Percentiles rank a stretch among this genome's conserved stretches.
These are phyloP conservation scores for Aphaenogaster ashmeadi DNA, from an alignment of 1,140 invertebrate genomes.

Conservation along the genomic window DNA sequence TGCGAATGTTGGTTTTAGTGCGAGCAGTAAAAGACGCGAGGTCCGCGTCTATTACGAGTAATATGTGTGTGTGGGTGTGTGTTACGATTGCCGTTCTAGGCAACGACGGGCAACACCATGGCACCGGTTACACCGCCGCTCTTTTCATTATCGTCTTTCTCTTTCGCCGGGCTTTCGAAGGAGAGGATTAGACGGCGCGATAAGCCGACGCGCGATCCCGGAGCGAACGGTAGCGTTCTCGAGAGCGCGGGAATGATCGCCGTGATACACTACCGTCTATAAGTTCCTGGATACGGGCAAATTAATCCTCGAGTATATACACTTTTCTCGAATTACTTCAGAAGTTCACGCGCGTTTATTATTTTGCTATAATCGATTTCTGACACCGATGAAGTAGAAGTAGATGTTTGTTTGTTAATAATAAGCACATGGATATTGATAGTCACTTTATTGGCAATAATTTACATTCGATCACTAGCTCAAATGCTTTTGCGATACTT, in stretches of 20 bases:
- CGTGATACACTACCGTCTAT: conserved; percentile 5
- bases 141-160: conserved; percentile 58
- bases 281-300: neutral
- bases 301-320: neutral
- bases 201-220: conserved; percentile 48
- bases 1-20: conserved; percentile 70
- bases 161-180: conserved; percentile 27
- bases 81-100: conserved; percentile 45
- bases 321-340: neutral
- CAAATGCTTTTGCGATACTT: too few species aligned
- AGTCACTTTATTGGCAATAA: too few species aligned
- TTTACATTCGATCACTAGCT: too few species aligned
- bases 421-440: too few species aligned
- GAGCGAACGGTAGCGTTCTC: conserved; percentile 3
- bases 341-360: neutral
- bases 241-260: conserved; percentile 10
- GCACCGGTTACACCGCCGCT: conserved; percentile 21
- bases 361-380: neutral
- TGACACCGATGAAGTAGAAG: neutral
- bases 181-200: conserved; percentile 63
- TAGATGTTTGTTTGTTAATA: too few species aligned
- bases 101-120: neutral
- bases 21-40: conserved; percentile 68
- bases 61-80: neutral
- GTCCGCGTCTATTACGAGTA: neutral